Percentiles rank a stretch among this genome's conserved stretches.
Evolutionary conservation across 2,888 invertebrate species (phyloP).

Genomic region (Pterostichus niger): DNA sequence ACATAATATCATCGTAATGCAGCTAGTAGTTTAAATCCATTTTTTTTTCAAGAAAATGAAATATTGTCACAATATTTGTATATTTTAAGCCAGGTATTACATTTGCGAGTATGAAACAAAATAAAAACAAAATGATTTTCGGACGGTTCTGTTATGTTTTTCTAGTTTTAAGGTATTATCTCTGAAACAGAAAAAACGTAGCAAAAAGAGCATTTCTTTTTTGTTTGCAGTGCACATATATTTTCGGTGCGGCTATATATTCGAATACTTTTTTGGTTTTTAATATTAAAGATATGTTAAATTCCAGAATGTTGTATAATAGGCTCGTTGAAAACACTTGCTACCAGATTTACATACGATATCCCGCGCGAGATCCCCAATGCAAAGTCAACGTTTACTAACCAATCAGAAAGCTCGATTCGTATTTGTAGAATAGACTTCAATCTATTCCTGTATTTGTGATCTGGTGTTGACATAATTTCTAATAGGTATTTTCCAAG

Average conservation of each 20-base stretch:
- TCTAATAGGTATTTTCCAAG: slow-evolving; percentile 42
- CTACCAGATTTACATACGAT: slow-evolving; percentile 38
- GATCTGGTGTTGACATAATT: slow-evolving; percentile 41
- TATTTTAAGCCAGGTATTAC: slow-evolving; percentile 46
- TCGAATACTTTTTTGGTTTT: slow-evolving; percentile 9
- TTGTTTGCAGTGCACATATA: not conserved
- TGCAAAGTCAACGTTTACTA: slow-evolving; percentile 45
- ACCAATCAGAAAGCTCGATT: slow-evolving; percentile 31
- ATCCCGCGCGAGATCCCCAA: not conserved
- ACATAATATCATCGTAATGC: too few relatives aligned
- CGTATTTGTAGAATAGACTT: slow-evolving; percentile 35
- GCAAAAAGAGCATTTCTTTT: not conserved
- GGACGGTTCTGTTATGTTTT: not conserved
- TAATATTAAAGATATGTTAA: slow-evolving; percentile 28
- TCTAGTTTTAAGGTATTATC: slow-evolving; percentile 3
- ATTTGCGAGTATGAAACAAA: slow-evolving; percentile 6
- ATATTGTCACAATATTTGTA: slow-evolving; percentile 30
- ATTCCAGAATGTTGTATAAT: slow-evolving; percentile 40
- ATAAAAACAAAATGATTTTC: slow-evolving; percentile 25
- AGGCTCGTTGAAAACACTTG: slow-evolving; percentile 40
- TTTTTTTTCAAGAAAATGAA: slow-evolving; percentile 9
- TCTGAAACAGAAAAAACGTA: not conserved
- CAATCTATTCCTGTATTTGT: slow-evolving; percentile 34
- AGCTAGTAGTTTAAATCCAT: too few relatives aligned
- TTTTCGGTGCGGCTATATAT: not conserved